Evolutionary conservation across 2,113 vertebrate genomes (phyloP).

Genomic region (Chaetops frenatus): DNA sequence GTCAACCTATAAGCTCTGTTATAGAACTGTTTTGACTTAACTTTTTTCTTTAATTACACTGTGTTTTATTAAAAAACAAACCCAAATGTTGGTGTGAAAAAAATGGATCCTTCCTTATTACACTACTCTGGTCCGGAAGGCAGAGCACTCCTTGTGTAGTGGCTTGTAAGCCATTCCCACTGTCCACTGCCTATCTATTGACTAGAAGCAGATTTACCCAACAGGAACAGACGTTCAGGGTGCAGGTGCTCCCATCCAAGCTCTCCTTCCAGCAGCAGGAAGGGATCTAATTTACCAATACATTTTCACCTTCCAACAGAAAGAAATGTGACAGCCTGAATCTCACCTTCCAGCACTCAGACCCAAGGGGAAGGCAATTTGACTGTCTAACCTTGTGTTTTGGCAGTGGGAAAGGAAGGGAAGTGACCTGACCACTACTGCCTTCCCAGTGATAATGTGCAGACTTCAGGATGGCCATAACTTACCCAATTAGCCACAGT

Average conservation of each 20-base stretch:
- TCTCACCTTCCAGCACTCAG: background rate
- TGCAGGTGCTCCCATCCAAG: background rate
- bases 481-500: background rate
- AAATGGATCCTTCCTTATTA: background rate
- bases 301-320: background rate
- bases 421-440: background rate
- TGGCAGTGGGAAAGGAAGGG: background rate
- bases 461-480: background rate
- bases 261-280: background rate
- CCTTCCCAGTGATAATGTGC: background rate
- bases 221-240: background rate
- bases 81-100: background rate
- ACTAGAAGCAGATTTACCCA: background rate
- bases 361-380: background rate
- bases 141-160: background rate
- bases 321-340: background rate
- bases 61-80: background rate
- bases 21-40: slow-evolving; percentile 15
- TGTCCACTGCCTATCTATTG: background rate
- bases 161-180: background rate
- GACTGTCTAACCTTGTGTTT: background rate
- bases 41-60: background rate
- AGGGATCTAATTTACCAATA: background rate
- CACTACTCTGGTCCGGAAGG: background rate
- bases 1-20: slow-evolving; percentile 1